These are phyloP conservation scores for Dendrolimus kikuchii DNA, from an alignment of 1,140 invertebrate species.

Conservation along the genomic window DNA sequence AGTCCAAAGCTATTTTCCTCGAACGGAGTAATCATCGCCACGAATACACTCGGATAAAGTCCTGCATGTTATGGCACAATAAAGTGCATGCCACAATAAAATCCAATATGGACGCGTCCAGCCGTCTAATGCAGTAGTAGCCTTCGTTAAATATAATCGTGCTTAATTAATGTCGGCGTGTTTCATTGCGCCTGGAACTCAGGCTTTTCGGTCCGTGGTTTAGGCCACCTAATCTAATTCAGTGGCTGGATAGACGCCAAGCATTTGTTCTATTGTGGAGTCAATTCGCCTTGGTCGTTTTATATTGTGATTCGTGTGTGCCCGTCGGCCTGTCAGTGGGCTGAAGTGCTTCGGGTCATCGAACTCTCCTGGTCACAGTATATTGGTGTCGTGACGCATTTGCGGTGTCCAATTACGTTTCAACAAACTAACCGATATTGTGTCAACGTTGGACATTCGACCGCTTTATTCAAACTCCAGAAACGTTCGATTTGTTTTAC, in stretches of 20 bases:
- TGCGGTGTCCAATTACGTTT: conserved; percentile 17
- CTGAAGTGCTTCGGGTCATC: conserved; percentile 14
- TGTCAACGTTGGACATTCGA: background rate
- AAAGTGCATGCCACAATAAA: conserved; percentile 5
- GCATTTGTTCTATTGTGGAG: conserved; percentile 62
- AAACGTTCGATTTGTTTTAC: background rate
- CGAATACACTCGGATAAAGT: too few species aligned
- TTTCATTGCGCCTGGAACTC: conserved; percentile 14
- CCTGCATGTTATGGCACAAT: too few species aligned
- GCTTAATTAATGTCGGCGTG: conserved; percentile 13
- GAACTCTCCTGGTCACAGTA: conserved; percentile 14
- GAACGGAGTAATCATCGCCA: too few species aligned
- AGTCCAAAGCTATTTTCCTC: too few species aligned
- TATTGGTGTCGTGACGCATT: conserved; percentile 15
- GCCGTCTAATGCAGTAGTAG: conserved; percentile 8
- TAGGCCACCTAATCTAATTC: conserved; percentile 59
- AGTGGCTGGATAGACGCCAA: conserved; percentile 60
- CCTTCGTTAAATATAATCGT: conserved; percentile 12
- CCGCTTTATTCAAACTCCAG: conserved; percentile 1
- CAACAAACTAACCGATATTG: background rate
- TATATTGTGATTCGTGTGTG: conserved; percentile 35
- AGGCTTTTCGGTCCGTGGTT: conserved; percentile 29
- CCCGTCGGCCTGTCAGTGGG: conserved; percentile 13
- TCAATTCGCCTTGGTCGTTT: conserved; percentile 37
- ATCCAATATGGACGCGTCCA: conserved; percentile 7